These are phyloP conservation scores for Macrobrachium rosenbergii DNA, from an alignment of 1,140 invertebrate species.

Conservation along the genomic window DNA sequence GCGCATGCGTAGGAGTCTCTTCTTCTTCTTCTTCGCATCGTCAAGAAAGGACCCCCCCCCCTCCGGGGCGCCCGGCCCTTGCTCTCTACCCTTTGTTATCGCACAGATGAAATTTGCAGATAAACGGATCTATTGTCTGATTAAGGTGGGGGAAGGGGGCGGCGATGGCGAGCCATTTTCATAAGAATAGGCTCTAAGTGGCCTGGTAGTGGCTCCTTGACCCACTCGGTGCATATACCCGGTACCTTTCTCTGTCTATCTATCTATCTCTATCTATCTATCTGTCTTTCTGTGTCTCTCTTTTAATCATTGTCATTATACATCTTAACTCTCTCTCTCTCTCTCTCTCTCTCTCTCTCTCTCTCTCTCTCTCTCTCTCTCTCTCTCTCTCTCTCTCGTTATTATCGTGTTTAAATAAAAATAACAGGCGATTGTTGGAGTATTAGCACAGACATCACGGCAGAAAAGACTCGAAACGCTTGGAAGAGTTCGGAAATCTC, in stretches of 20 bases:
- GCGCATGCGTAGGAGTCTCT: background rate
- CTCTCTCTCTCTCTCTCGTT: background rate
- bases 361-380: background rate
- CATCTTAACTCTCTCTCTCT: background rate
- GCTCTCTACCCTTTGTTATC: slow-evolving; percentile 28
- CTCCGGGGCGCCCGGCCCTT: background rate
- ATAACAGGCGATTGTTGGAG: too few species aligned
- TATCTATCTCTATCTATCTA: slow-evolving; percentile 29
- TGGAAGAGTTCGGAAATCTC: background rate
- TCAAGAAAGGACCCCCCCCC: background rate
- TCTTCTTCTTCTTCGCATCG: background rate
- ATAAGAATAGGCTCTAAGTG: slow-evolving; percentile 33
- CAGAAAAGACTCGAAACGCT: too few species aligned
- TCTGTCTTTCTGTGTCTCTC: background rate
- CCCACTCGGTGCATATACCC: background rate
- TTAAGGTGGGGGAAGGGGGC: background rate
- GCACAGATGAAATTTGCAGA: slow-evolving; percentile 36
- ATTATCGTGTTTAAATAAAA: too few species aligned
- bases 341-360: background rate
- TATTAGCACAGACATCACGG: too few species aligned
- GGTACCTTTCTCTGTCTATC: slow-evolving; percentile 29
- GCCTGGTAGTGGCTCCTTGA: slow-evolving; percentile 23
- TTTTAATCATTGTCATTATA: background rate
- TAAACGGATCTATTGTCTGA: slow-evolving; percentile 46
- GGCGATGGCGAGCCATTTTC: slow-evolving; percentile 37